Conservation (phyloP, 30 jellyfish, hydroid and myxozoan species). For the Catostylus mosaicus region DNA sequence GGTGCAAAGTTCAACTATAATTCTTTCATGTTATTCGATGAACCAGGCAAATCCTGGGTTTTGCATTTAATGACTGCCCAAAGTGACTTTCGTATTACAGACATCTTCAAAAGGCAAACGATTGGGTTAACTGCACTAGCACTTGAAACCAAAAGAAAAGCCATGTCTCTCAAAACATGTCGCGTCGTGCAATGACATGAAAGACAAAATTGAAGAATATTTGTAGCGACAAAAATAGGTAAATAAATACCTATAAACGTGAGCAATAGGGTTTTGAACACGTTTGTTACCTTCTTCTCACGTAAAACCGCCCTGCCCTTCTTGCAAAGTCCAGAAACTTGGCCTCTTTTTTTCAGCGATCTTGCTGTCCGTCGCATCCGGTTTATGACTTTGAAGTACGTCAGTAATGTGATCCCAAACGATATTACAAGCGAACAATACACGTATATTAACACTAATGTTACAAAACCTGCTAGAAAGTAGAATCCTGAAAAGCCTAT, state of each 20-base stretch:
- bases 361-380: constrained; percentile 12
- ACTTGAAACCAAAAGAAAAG: constrained; percentile 49
- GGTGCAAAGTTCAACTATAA: no score
- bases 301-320: constrained; percentile 3
- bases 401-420: constrained; percentile 65
- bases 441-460: constrained; percentile 61
- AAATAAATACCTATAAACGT: constrained; percentile 52
- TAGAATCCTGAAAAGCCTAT: constrained; percentile 64
- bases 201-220: constrained; percentile 83
- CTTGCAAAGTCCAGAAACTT: background rate
- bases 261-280: constrained; percentile 54
- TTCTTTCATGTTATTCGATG: background rate
- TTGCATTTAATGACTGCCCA: constrained; percentile 8
- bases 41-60: background rate
- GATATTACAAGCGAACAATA: constrained; percentile 64
- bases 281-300: constrained; percentile 58
- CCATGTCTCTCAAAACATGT: constrained; percentile 87
- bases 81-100: constrained; percentile 75
- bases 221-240: constrained; percentile 73
- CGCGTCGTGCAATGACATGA: constrained; percentile 73
- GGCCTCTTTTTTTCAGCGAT: background rate
- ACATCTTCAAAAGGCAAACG: constrained; percentile 76
- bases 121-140: constrained; percentile 87
- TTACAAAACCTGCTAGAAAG: constrained; percentile 70
- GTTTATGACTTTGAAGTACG: constrained; percentile 49